phyloP scores from a whole-genome alignment of 2,113 vertebrate species.

The Melanocharis versteri region DNA sequence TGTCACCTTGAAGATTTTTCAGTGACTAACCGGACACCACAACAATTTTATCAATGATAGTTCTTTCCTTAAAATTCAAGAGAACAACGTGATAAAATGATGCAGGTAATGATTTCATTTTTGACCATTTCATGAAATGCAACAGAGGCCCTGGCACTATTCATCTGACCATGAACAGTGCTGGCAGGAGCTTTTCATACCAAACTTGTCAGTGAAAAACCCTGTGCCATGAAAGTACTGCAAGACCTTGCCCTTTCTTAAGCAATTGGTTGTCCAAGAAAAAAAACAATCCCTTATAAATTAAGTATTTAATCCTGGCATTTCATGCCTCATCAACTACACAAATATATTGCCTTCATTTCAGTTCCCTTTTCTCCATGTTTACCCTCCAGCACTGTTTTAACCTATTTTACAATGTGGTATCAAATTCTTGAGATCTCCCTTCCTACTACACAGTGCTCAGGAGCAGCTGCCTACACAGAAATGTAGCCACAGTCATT shows the following conservation, averaged over 20 bases:
- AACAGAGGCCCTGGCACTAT: accelerated
- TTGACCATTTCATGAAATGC: background rate
- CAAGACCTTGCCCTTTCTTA: background rate
- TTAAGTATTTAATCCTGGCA: background rate
- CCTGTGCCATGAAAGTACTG: background rate
- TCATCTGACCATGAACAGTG: background rate
- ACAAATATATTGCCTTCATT: background rate
- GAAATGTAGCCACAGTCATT: background rate
- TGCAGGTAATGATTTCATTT: background rate
- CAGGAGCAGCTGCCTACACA: background rate
- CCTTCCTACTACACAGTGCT: background rate
- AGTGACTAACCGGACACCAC: background rate
- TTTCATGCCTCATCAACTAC: background rate
- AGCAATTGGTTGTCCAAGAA: background rate
- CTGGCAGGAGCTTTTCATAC: background rate
- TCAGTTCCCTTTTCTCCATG: background rate
- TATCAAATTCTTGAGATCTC: background rate
- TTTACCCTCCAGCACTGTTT: background rate
- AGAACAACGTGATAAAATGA: background rate
- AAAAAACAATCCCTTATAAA: background rate
- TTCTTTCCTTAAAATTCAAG: background rate
- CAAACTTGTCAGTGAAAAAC: background rate
- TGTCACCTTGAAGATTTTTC: background rate
- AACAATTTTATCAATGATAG: background rate
- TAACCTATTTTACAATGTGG: background rate